Percentiles rank a stretch among this genome's conserved stretches.
phyloP scores from a whole-genome alignment of 2,113 vertebrate genomes.

The Antechinus flavipes region DNA sequence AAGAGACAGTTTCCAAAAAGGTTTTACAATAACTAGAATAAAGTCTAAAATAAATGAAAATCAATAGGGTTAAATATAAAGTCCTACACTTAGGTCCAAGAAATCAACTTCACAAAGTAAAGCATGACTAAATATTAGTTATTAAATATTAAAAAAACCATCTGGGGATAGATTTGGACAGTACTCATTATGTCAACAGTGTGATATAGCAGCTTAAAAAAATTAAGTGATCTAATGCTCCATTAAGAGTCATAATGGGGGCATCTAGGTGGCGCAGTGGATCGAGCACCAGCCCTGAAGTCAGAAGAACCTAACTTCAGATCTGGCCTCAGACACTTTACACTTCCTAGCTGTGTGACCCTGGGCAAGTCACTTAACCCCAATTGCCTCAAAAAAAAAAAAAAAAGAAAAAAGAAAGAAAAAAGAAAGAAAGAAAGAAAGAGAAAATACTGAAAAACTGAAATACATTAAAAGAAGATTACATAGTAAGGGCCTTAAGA shows the following conservation, averaged over 20 bases:
- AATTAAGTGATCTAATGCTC: neutral
- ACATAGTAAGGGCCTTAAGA: neutral
- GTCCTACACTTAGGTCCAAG: neutral
- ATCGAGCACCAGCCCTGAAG: no score
- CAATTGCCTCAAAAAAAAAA: no score
- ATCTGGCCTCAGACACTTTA: no score
- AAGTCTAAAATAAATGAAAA: neutral
- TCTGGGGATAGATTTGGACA: neutral
- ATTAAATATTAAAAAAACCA: neutral
- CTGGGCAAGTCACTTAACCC: no score
- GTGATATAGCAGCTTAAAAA: neutral
- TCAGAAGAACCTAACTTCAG: no score
- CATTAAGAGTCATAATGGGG: neutral
- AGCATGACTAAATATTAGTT: neutral
- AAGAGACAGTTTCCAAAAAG: neutral
- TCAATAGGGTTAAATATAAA: neutral
- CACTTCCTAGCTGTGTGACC: no score
- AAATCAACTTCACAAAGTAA: neutral
- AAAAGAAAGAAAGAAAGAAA: neutral
- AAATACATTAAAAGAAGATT: neutral
- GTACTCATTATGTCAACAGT: neutral
- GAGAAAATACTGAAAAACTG: neutral
- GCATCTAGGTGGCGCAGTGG: no score
- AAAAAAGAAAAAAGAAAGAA: no score
- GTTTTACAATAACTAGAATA: neutral